Base-by-base conservation (phyloP, 2,113 vertebrate species). In the Strix aluco region DNA sequence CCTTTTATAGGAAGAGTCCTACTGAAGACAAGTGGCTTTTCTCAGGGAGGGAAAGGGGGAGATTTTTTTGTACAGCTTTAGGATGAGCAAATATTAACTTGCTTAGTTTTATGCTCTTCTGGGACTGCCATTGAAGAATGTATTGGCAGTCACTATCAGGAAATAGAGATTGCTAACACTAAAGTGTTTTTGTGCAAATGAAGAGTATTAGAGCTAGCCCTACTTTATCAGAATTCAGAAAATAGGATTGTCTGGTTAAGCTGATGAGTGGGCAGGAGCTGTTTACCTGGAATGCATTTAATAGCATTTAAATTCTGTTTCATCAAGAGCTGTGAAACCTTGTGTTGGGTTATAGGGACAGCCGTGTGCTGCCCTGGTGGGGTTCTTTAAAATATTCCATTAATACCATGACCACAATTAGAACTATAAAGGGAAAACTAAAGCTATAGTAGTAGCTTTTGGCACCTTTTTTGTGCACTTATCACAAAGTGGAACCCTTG, bases 201-300 rank as follows among this genome's bases (percentile, higher is more conserved):
- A 90, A 49, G 49, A 72, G 13, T 4, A 7, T 51, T 80, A 42
- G 36, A 91, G 9, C 44, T 90, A 36, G 44, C 27, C 29, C 13
- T 57, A 15, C 19, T 70, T 72, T 70, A 77, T 90, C 46, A 78
- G 44, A 80, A 77, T 66, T 78, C 51, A 83, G 87, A 62, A 83
- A 94, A 88, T 15, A 81, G 58, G 42, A 82, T 91, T 94, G 74
- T 63, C 79, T 42, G 40, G 40, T 42, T 42, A 42, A 42, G 40
- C 40, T 42, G 61, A 72, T 87, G 52, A 63, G n/a, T 67, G 29
- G 11, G n/a, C 42, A 80, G 55, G 46, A 92, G 42, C 58, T 81
- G 70, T 91, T 94, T 95, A 82, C 62, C 42, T 91, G 84, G 75
- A 74, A 93, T 95, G 25, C 32, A 38, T 67, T 77, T 90, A 87